phyloP scores from a whole-genome alignment of 1,140 invertebrate genomes.

The Mactra quadrangularis region DNA sequence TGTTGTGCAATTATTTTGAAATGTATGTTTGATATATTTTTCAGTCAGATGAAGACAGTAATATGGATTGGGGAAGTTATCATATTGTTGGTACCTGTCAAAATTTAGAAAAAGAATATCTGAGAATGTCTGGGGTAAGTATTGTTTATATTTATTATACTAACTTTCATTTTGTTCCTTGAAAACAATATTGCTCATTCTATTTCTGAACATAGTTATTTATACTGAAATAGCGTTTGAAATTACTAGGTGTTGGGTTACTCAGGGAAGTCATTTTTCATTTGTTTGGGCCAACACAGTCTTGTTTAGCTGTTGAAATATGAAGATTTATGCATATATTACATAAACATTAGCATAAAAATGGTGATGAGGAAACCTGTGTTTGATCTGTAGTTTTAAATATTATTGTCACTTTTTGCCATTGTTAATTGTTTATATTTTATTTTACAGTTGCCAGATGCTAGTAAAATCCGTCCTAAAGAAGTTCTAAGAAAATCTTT shows the following conservation, averaged over 20 bases:
- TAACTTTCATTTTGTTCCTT: not conserved
- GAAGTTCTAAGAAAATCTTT: constrained; percentile 93
- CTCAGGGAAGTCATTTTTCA: no score
- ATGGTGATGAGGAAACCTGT: not conserved
- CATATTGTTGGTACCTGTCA: constrained; percentile 96
- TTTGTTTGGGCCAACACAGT: no score
- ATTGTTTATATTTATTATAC: not conserved
- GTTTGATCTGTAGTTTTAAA: not conserved
- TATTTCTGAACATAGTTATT: not conserved
- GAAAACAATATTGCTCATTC: not conserved
- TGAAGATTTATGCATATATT: no score
- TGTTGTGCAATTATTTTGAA: no score
- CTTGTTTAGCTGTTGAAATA: no score
- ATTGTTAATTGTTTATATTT: no score
- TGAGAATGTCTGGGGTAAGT: constrained; percentile 93
- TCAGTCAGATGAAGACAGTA: constrained; percentile 76
- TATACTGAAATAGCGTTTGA: not conserved
- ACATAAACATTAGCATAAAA: not conserved
- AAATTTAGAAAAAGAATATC: constrained; percentile 97
- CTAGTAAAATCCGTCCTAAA: constrained; percentile 94
- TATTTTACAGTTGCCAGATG: constrained; percentile 91
- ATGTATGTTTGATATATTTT: no score
- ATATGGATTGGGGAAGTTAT: constrained; percentile 77
- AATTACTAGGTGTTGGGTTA: not conserved
- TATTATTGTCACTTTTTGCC: no score